A percentile compares a stretch with the other conserved stretches of the same genome.
These are phyloP conservation scores for Scaptodrosophila lebanonensis DNA, from an alignment of 1,140 invertebrate species.

Conservation along the genomic window DNA sequence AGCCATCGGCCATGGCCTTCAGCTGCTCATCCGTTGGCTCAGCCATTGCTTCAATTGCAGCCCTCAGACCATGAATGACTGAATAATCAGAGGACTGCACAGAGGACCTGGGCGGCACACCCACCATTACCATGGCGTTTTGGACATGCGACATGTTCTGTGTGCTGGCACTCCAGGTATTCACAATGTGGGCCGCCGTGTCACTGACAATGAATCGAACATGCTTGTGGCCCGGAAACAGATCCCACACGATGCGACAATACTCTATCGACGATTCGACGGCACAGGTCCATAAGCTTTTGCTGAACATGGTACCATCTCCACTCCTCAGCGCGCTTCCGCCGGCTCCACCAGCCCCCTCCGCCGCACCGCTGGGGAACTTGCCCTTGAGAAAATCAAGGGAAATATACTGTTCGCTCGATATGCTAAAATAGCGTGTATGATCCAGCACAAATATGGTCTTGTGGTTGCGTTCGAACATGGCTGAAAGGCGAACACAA, in stretches of 20 bases:
- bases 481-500: constrained; percentile 4
- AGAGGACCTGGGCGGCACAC: constrained; percentile 79
- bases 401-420: constrained; percentile 90
- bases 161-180: constrained; percentile 87
- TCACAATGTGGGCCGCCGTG: constrained; percentile 86
- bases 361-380: constrained; percentile 8
- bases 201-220: constrained; percentile 92
- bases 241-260: constrained; percentile 96
- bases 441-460: constrained; percentile 97
- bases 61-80: constrained; percentile 89
- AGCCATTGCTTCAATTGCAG: constrained; percentile 91
- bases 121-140: constrained; percentile 85
- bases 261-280: constrained; percentile 97
- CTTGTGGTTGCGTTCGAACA: constrained; percentile 87
- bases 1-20: constrained; percentile 32
- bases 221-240: constrained; percentile 92
- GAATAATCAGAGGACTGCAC: constrained; percentile 81
- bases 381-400: constrained; percentile 90
- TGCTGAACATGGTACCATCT: constrained; percentile 77
- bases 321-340: background rate
- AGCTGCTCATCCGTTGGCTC: constrained; percentile 87
- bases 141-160: constrained; percentile 91
- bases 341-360: background rate
- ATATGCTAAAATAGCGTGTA: constrained; percentile 91
- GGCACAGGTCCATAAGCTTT: constrained; percentile 96